These are phyloP conservation scores for Mungos mungo DNA, from an alignment of 2,113 vertebrate species.

Conservation along the genomic window DNA sequence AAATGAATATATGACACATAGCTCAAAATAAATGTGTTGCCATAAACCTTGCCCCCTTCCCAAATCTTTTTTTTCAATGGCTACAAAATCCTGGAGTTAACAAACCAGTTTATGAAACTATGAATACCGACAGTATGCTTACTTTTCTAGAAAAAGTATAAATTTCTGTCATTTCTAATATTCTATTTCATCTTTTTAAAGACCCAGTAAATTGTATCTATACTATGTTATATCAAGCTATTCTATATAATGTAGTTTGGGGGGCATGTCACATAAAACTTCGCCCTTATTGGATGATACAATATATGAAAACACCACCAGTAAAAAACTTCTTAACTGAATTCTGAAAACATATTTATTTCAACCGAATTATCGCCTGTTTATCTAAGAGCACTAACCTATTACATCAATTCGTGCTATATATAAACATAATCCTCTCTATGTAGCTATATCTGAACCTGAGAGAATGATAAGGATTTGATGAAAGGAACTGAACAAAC, in stretches of 20 bases:
- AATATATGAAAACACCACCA: not conserved
- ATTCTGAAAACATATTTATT: not conserved
- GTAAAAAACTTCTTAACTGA: not conserved
- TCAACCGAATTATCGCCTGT: not conserved
- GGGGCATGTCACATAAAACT: not conserved
- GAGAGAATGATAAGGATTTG: not conserved
- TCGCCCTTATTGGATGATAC: not conserved
- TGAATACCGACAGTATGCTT: not conserved
- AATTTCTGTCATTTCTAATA: not conserved
- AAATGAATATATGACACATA: not conserved
- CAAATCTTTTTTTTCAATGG: not conserved
- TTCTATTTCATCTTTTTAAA: not conserved
- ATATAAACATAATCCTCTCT: not conserved
- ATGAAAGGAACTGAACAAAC: not conserved
- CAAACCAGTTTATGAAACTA: not conserved
- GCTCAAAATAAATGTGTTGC: not conserved
- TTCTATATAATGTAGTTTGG: not conserved
- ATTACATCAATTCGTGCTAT: not conserved
- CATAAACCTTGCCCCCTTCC: not conserved
- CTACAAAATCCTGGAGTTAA: not conserved
- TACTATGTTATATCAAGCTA: not conserved
- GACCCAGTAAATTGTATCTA: not conserved
- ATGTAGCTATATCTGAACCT: not conserved
- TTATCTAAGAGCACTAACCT: not conserved
- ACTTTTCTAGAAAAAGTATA: not conserved